Evolutionary conservation across 92 coral and sea anemone genomes (phyloP).

Genomic region (Hydrozoanthus gracilis): DNA sequence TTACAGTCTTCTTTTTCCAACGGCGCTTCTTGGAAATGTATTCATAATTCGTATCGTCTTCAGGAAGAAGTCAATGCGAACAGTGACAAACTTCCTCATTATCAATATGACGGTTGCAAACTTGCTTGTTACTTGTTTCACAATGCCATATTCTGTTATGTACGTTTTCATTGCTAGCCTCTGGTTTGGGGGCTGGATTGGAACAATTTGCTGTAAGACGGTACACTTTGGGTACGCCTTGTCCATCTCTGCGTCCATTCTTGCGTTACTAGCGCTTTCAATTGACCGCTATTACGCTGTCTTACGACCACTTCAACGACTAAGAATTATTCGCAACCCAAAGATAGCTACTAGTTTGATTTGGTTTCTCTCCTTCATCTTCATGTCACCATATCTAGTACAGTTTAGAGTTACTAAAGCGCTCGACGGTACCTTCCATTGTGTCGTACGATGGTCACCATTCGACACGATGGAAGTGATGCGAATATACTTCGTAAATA

Average conservation of each 20-base stretch:
- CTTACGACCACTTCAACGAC: slow-evolving; percentile 64
- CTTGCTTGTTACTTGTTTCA: slow-evolving; percentile 70
- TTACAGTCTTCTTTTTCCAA: slow-evolving; percentile 71
- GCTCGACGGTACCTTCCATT: slow-evolving; percentile 26
- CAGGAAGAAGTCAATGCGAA: slow-evolving; percentile 69
- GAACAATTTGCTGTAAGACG: slow-evolving; percentile 72
- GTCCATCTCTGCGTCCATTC: slow-evolving; percentile 88
- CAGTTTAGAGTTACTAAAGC: slow-evolving; percentile 43
- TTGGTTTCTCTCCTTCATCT: slow-evolving; percentile 65
- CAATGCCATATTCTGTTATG: slow-evolving; percentile 77
- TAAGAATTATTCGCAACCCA: slow-evolving; percentile 64
- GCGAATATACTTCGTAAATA: slow-evolving; percentile 58
- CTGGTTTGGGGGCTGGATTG: slow-evolving; percentile 73
- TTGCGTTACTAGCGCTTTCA: slow-evolving; percentile 71
- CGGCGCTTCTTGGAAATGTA: slow-evolving; percentile 76
- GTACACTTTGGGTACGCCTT: slow-evolving; percentile 80
- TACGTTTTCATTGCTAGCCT: slow-evolving; percentile 47
- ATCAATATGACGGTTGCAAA: slow-evolving; percentile 89
- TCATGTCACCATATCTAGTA: slow-evolving; percentile 82
- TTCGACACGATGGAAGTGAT: slow-evolving; percentile 58
- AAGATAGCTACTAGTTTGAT: slow-evolving; percentile 61
- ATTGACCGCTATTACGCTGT: slow-evolving; percentile 84
- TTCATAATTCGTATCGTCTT: slow-evolving; percentile 73
- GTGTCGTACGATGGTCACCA: slow-evolving; percentile 74
- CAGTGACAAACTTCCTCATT: slow-evolving; percentile 76